Evolutionary conservation across 2,113 vertebrate species (phyloP).

Genomic region (Empidonax traillii): DNA sequence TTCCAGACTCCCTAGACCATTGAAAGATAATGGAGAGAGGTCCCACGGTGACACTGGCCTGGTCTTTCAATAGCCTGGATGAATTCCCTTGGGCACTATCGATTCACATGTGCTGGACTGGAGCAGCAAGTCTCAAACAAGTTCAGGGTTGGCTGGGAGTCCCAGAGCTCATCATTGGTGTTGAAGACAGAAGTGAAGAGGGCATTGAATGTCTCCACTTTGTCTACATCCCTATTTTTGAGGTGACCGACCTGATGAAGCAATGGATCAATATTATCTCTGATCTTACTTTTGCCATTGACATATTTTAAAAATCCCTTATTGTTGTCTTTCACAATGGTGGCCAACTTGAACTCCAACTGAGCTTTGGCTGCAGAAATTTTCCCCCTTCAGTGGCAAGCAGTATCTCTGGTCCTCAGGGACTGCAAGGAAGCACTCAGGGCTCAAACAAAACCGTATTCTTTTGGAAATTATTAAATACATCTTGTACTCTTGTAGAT

Average conservation of each 20-base stretch:
- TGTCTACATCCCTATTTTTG: neutral
- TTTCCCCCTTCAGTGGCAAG: fast-evolving
- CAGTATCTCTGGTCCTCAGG: neutral
- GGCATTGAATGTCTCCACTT: neutral
- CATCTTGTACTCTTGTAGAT: neutral
- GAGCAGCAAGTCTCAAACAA: neutral
- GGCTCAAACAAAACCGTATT: fast-evolving
- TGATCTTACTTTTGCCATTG: neutral
- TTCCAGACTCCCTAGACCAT: neutral
- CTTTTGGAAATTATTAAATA: neutral
- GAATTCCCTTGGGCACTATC: neutral
- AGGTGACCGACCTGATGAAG: neutral
- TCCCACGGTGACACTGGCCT: fast-evolving
- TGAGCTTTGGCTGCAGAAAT: neutral
- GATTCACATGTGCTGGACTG: neutral
- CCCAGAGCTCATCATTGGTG: neutral
- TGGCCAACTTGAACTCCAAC: neutral
- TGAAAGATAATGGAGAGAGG: neutral
- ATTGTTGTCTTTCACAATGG: neutral
- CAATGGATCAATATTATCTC: neutral
- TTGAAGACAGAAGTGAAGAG: neutral
- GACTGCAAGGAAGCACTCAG: neutral
- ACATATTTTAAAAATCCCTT: neutral
- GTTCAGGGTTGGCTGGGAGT: neutral
- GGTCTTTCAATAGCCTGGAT: neutral